Percentiles rank a stretch among this genome's conserved stretches.
phyloP scores from a whole-genome alignment of 2,113 vertebrate species.

The Ranitomeya imitator region DNA sequence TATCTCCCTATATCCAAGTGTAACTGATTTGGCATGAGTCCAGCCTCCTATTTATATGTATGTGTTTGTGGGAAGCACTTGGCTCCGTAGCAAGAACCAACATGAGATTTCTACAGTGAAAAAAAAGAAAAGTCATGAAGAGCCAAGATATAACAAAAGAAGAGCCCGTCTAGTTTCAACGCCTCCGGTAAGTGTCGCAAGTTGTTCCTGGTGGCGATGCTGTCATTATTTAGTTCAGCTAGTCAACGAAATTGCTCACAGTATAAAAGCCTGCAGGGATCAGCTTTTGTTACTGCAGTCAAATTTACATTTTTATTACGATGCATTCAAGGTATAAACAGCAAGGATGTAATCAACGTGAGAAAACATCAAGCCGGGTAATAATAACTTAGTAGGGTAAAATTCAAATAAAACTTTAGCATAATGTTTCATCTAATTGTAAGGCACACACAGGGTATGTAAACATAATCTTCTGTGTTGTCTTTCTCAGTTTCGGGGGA shows the following conservation, averaged over 20 bases:
- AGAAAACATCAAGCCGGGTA: not conserved
- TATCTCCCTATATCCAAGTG: not conserved
- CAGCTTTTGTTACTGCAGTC: constrained; percentile 20
- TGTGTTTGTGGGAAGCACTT: not conserved
- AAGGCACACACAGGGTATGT: not conserved
- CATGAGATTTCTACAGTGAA: not conserved
- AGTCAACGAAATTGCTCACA: not conserved
- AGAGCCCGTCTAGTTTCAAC: not conserved
- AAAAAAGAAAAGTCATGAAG: not conserved
- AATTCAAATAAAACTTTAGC: constrained; percentile 1
- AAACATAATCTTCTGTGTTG: not conserved
- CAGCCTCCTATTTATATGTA: constrained; percentile 18
- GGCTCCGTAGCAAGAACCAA: not conserved
- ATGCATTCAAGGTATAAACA: constrained; percentile 24
- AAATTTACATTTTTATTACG: constrained; percentile 30
- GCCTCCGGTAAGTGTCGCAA: not conserved
- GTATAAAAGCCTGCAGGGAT: constrained; percentile 18
- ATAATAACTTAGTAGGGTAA: constrained; percentile 31
- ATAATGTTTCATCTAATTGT: constrained; percentile 2
- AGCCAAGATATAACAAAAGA: not conserved
- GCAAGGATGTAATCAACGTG: constrained; percentile 27
- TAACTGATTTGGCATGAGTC: not conserved
- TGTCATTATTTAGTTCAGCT: constrained; percentile 11
- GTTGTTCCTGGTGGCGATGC: not conserved
- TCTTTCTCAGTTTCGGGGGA: not conserved